These are phyloP conservation scores for Sinodicranocentrus sp. DNA, from an alignment of 2,888 invertebrate genomes.

Conservation along the genomic window DNA sequence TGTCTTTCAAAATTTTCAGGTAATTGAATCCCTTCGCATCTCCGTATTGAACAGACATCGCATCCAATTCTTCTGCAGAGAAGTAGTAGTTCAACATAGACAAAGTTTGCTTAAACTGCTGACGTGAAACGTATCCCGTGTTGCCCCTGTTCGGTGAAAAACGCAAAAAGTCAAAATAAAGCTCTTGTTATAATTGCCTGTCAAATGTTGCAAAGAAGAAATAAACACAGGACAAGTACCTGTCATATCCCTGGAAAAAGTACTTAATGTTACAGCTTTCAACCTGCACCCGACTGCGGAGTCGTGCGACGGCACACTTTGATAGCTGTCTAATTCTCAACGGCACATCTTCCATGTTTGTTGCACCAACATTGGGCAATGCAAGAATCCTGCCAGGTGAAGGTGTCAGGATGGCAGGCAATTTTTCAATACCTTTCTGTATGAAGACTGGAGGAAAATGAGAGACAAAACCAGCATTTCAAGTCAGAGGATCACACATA, in stretches of 20 bases:
- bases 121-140: conserved; percentile 85
- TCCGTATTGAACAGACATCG: conserved; percentile 85
- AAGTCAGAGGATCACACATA: too few species aligned
- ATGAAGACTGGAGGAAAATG: conserved; percentile 71
- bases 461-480: too few species aligned
- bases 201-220: neutral
- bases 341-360: conserved; percentile 73
- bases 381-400: conserved; percentile 68
- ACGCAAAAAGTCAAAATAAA: too few species aligned
- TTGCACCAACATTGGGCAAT: conserved; percentile 70
- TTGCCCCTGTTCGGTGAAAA: conserved; percentile 83
- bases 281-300: conserved; percentile 73
- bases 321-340: conserved; percentile 70
- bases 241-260: conserved; percentile 76
- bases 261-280: conserved; percentile 76
- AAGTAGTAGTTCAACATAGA: conserved; percentile 84
- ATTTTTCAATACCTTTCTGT: conserved; percentile 74
- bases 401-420: conserved; percentile 73
- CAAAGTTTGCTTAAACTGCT: conserved; percentile 86
- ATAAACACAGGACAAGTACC: conserved; percentile 53
- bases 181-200: neutral
- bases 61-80: conserved; percentile 83
- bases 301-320: conserved; percentile 74
- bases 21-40: conserved; percentile 89
- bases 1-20: conserved; percentile 84